Base-by-base conservation (phyloP, 2,113 vertebrate genomes). In the Rhinogobius similis region DNA sequence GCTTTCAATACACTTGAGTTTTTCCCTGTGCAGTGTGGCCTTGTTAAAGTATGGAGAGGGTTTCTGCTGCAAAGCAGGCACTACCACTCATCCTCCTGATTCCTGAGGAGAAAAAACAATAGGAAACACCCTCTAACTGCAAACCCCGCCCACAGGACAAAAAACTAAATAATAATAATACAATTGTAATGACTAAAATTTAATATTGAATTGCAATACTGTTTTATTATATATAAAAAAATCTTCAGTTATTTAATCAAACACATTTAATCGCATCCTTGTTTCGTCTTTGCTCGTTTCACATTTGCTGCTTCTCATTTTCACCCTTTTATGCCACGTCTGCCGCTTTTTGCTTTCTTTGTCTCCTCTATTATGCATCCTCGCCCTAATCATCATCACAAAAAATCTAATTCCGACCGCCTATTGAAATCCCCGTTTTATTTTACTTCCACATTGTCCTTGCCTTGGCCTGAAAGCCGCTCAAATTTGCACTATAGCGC, bases 361-460 rank as follows among this genome's bases (percentile, higher is more conserved):
- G 14, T 4, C 32, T 32, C 14, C 27, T 20, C 27, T 16, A 1
- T 32, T 32, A 36, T 36, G 5, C 16, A 32, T 59, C 16, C 0
- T 8, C 2, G 10, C 10, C 10, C 8, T 8, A 58, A 58, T 1
- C 4, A 46, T 18, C 43, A 46, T 46, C 43, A 20, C 43, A 46
- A 29, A 59, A 29, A 59, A 32, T 59, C 56, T 18, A 59, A 59
- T 32, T 20, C 14, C 11, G 52, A 26, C 52, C 26, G 3, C 13
- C 36, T 21, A 5, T 21, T 39, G 53, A 65, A 12, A 21, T 4
- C n/a, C 69, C 66, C 21, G 3, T 2, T 75, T 27, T 71, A 21
- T 27, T 81, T 78, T 68, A 64, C 53, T 20, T 29, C 1, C 11
- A 10, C 44, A 75, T 73, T 55, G 74, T 75, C 74, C 59, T 78